Conservation (phyloP, 30 jellyfish, hydroid and myxozoan species). For the Cassiopea xamachana region DNA sequence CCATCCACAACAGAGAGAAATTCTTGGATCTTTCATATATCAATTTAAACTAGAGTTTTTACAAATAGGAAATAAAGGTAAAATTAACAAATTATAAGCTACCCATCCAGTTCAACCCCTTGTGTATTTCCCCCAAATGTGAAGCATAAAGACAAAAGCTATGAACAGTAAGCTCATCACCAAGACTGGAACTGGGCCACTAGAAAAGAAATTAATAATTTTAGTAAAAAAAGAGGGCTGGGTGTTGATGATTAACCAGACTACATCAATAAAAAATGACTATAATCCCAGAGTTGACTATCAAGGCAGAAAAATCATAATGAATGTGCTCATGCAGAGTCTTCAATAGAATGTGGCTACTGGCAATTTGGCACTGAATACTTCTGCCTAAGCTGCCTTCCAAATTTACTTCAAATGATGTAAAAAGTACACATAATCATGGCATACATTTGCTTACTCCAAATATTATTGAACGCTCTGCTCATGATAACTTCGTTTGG, state of each 20-base stretch:
- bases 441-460: no score
- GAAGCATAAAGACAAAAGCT: conserved; percentile 98
- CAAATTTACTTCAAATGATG: no score
- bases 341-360: no score
- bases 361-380: no score
- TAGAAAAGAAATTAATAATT: conserved; percentile 20
- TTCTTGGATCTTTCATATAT: background rate
- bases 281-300: no score
- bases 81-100: conserved; percentile 2
- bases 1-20: background rate
- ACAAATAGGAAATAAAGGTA: conserved; percentile 1
- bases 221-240: background rate
- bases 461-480: no score
- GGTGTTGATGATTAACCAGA: no score
- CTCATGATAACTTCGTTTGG: no score
- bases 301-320: no score
- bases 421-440: no score
- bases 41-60: background rate
- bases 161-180: conserved; percentile 96
- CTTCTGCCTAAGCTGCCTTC: no score
- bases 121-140: conserved; percentile 99
- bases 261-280: background rate
- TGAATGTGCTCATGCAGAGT: no score
- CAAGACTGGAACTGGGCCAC: conserved; percentile 99
- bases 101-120: conserved; percentile 68